Conservation (phyloP, 2,113 vertebrate species). For the Neodon shergylaensis region DNA sequence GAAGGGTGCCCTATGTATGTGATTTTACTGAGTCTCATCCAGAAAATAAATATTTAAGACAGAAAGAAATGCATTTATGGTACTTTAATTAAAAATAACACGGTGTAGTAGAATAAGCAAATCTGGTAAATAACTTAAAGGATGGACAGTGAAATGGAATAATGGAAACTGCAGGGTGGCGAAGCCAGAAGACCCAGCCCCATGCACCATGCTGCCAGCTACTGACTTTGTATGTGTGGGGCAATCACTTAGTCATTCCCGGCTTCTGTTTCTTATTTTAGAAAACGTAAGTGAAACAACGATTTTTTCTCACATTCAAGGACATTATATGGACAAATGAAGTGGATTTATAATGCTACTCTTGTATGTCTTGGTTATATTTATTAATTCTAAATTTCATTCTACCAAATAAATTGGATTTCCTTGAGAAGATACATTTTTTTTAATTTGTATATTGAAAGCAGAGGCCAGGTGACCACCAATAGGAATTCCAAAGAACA, state of each 20-base stretch:
- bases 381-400: background rate
- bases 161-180: background rate
- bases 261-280: background rate
- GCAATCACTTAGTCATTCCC: background rate
- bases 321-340: background rate
- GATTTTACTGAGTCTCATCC: background rate
- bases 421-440: background rate
- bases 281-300: background rate
- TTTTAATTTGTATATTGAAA: slow-evolving; percentile 4
- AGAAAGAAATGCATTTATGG: background rate
- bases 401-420: background rate
- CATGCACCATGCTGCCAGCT: background rate
- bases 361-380: background rate
- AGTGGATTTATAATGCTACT: background rate
- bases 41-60: background rate
- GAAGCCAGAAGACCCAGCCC: background rate
- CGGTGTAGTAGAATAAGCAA: background rate
- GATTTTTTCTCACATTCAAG: background rate
- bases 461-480: background rate
- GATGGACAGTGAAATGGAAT: background rate
- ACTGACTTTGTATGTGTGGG: background rate
- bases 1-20: background rate
- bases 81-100: slow-evolving; percentile 16
- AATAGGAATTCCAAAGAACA: background rate
- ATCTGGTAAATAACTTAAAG: background rate